Evolutionary conservation across 2,113 vertebrate genomes (phyloP), one percentile per base, ranked within the genome.

Genomic region (Tor tambroides): DNA sequence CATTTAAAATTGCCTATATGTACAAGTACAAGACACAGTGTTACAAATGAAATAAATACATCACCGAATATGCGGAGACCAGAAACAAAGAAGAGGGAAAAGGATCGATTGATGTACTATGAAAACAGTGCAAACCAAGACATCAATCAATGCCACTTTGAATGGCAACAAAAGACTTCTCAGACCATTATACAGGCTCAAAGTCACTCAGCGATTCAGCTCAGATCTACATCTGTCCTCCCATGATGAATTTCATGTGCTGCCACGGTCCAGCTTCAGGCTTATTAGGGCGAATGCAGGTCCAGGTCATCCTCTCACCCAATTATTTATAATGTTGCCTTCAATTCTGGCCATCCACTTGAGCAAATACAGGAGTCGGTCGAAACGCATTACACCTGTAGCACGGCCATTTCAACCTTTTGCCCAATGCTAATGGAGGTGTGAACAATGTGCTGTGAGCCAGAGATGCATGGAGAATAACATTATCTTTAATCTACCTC

Each of bases 141-240:
- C 88, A 89, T 89, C 85, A 87, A 85, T 87, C 85, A 89, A 80
- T 87, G 85, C 71, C 85, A 87, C 26, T 85, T 35, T 85, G 85
- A 87, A 85, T 69, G 82, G 77, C 82, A 80, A 12, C 59, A 74
- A 41, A 83, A 65, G 59, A 87, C 81, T 81, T 86, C 80, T 86
- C 88, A 72, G 65, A 54, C 26, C 51, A 56, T 56, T 76, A 59
- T 30, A 35, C 7, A 71, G 80, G 56, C 65, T 89, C 85, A 46
- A 59, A 84, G 82, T 85, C 67, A 85, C 80, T 74, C 32, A 35
- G 85, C 30, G 81, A 81, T 79, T 67, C 82, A 46, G 82, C 80
- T 61, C 38, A 32, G 35, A 84, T 82, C 49, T 72, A 72, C 82
- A 85, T 80, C 83, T 82, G 59, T 82, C 83, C 72, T 61, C 21